Evolutionary conservation across 2,113 vertebrate genomes (phyloP).

Genomic region (Pipa parva): DNA sequence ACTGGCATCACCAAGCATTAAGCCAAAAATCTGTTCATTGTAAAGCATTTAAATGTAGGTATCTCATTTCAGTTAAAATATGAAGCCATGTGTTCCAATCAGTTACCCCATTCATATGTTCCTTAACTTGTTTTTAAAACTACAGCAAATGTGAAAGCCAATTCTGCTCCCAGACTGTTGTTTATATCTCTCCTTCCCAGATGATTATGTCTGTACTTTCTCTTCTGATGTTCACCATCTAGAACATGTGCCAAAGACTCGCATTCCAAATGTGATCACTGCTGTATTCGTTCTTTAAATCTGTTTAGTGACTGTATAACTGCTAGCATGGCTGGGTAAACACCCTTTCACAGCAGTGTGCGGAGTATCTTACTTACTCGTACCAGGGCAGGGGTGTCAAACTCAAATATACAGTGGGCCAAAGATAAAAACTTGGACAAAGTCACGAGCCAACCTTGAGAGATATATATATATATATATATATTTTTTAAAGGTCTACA

Average conservation of each 20-base stretch:
- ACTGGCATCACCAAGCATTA: not conserved
- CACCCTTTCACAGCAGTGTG: too few relatives aligned
- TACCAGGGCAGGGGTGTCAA: too few relatives aligned
- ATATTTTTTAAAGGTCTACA: too few relatives aligned
- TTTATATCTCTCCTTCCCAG: not conserved
- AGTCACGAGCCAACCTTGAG: too few relatives aligned
- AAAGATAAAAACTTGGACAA: too few relatives aligned
- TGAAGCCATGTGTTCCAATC: not conserved
- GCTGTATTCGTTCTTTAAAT: not conserved
- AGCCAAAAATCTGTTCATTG: not conserved
- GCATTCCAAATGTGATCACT: not conserved
- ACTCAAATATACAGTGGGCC: too few relatives aligned
- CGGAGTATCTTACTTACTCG: too few relatives aligned
- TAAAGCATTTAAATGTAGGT: not conserved
- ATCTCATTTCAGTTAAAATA: not conserved
- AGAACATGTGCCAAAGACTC: not conserved
- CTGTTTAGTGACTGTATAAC: not conserved
- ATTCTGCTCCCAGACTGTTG: not conserved
- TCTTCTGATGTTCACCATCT: not conserved
- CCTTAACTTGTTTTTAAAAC: not conserved
- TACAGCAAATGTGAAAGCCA: conserved; percentile 2
- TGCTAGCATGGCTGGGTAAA: too few relatives aligned
- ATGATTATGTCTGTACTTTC: not conserved
- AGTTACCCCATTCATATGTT: not conserved
- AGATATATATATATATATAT: too few relatives aligned